phyloP scores from a whole-genome alignment of 1,140 invertebrate genomes.

The Ruditapes philippinarum region DNA sequence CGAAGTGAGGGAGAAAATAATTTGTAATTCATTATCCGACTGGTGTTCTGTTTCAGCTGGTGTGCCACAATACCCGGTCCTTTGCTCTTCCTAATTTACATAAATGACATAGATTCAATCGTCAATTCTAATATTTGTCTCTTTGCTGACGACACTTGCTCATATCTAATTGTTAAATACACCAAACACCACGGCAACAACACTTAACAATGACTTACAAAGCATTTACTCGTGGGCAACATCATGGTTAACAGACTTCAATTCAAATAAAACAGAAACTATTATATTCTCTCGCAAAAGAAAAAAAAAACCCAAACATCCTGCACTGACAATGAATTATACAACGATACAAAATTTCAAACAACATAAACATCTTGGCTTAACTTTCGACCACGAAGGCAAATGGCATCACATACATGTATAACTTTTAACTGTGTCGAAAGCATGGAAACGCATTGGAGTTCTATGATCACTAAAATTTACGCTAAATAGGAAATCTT shows the following conservation, averaged over 20 bases:
- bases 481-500: slow-evolving; percentile 15
- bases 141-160: too few species aligned
- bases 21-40: too few species aligned
- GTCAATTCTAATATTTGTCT: too few species aligned
- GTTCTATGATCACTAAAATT: slow-evolving; percentile 44
- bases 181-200: too few species aligned
- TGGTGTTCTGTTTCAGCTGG: too few species aligned
- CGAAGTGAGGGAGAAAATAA: too few species aligned
- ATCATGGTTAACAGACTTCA: slow-evolving; percentile 41
- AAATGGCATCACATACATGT: slow-evolving; percentile 16
- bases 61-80: too few species aligned
- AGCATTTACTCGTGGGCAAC: slow-evolving; percentile 26
- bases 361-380: slow-evolving; percentile 12
- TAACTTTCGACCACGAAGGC: slow-evolving; percentile 7
- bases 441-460: slow-evolving; percentile 20
- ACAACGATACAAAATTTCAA: neutral
- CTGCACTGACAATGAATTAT: slow-evolving; percentile 15
- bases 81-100: too few species aligned
- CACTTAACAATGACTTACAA: neutral
- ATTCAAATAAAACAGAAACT: slow-evolving; percentile 48
- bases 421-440: neutral
- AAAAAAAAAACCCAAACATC: neutral
- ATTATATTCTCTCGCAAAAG: slow-evolving; percentile 18
- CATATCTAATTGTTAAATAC: too few species aligned
- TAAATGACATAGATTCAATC: too few species aligned